These are phyloP conservation scores for Acanthornis magna DNA, from an alignment of 2,797 vertebrate genomes.

Conservation along the genomic window DNA sequence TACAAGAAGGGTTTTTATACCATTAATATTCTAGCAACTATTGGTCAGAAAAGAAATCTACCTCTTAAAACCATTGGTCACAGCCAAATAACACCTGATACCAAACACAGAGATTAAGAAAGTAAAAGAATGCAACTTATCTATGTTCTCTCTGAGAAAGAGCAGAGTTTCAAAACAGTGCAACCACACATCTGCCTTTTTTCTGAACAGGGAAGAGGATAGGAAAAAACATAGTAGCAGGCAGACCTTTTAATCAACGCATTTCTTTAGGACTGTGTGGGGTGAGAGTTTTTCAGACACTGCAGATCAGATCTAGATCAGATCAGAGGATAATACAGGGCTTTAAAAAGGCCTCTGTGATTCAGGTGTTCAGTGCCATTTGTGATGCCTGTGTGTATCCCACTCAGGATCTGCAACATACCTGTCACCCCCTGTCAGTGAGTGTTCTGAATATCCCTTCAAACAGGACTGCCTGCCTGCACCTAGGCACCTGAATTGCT, in stretches of 20 bases:
- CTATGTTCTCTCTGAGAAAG: too few species aligned
- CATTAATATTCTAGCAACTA: too few species aligned
- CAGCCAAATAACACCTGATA: too few species aligned
- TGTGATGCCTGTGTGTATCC: background rate
- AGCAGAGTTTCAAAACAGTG: too few species aligned
- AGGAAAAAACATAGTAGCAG: background rate
- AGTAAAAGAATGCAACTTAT: too few species aligned
- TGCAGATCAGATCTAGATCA: background rate
- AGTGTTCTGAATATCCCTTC: background rate
- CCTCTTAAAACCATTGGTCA: too few species aligned
- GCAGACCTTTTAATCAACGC: background rate
- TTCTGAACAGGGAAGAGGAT: background rate
- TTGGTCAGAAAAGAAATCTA: too few species aligned
- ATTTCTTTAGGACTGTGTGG: background rate
- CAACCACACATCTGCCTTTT: background rate
- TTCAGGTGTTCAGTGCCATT: background rate
- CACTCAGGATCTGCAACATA: rapidly evolving
- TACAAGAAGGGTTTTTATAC: too few species aligned
- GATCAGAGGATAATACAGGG: background rate
- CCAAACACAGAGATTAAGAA: too few species aligned
- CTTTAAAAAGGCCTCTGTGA: background rate
- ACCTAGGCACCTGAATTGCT: background rate
- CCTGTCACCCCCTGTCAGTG: background rate
- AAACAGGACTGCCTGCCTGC: background rate
- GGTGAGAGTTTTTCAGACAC: background rate